phyloP scores from a whole-genome alignment of 2,797 vertebrate genomes.

The Sciurus vulgaris region DNA sequence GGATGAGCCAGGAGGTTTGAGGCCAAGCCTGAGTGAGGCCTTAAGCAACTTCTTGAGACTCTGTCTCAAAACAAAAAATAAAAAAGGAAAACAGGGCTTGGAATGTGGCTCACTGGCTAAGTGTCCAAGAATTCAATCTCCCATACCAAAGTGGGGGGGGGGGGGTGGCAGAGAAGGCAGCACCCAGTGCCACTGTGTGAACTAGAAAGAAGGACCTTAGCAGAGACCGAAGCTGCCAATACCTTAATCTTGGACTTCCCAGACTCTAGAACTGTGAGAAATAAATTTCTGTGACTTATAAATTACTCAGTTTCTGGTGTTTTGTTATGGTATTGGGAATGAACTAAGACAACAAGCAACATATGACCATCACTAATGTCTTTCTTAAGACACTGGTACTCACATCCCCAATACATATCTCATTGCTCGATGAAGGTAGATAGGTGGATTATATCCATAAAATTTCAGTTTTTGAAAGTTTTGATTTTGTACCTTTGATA shows the following conservation, averaged over 20 bases:
- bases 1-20: no score
- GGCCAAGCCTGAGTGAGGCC: no score
- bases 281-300: no score
- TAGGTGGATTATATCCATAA: background rate
- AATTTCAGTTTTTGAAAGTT: background rate
- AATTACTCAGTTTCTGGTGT: background rate
- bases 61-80: no score
- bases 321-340: background rate
- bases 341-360: background rate
- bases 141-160: no score
- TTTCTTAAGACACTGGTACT: background rate
- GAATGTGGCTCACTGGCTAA: no score
- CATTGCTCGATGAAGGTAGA: background rate
- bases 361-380: background rate
- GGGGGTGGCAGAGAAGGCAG: no score
- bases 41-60: no score
- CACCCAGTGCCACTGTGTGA: background rate
- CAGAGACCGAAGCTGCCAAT: background rate
- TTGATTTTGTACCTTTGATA: background rate
- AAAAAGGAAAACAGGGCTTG: no score
- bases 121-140: no score
- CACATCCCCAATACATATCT: background rate
- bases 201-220: no score
- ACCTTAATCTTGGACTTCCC: background rate
- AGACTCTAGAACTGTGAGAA: background rate